These are phyloP conservation scores for Bilobella aurantiaca DNA, from an alignment of 1,140 invertebrate genomes.

Conservation along the genomic window DNA sequence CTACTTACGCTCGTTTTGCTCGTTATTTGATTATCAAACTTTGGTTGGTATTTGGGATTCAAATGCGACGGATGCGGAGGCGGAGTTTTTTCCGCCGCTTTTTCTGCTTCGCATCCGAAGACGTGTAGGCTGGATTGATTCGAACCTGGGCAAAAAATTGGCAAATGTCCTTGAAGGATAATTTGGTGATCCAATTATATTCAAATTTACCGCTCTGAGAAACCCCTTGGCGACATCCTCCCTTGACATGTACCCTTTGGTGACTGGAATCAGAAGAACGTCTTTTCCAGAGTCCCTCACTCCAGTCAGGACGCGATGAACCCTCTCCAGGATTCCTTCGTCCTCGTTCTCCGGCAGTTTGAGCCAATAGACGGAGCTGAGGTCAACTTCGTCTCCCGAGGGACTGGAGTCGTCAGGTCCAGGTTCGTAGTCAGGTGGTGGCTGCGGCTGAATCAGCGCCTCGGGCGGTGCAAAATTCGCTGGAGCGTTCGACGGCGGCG, in stretches of 20 bases:
- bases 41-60: too few species aligned
- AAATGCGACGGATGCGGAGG: background rate
- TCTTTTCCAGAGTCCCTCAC: slow-evolving; percentile 1
- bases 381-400: background rate
- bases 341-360: background rate
- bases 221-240: slow-evolving; percentile 1
- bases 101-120: background rate
- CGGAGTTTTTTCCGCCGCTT: background rate
- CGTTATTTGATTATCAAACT: too few species aligned
- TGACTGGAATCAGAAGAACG: slow-evolving; percentile 8
- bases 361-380: background rate
- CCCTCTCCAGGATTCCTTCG: background rate
- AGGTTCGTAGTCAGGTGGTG: background rate
- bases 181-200: too few species aligned
- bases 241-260: background rate
- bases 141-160: too few species aligned
- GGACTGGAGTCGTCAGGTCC: background rate
- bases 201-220: background rate
- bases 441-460: background rate
- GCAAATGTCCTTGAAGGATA: too few species aligned
- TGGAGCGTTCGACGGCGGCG: background rate
- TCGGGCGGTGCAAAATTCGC: background rate
- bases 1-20: too few species aligned
- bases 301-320: background rate
- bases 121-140: background rate